Percentiles rank a stretch among this genome's conserved stretches.
These are phyloP conservation scores for Drosophila rellima DNA, from an alignment of 2,888 invertebrate genomes.

Conservation along the genomic window DNA sequence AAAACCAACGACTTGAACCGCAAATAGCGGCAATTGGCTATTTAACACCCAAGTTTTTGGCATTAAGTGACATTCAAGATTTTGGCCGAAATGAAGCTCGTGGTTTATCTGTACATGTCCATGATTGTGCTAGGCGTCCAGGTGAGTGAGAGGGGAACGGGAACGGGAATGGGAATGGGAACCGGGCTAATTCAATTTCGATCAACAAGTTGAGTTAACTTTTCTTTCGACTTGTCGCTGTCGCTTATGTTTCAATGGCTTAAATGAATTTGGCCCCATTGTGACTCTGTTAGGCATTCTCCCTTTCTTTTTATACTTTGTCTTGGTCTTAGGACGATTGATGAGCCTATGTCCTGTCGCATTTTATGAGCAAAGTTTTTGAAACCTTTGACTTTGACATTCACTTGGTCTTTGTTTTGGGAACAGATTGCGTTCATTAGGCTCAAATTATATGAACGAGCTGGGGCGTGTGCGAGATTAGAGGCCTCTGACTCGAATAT, in stretches of 20 bases:
- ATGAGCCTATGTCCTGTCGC: slow-evolving; percentile 46
- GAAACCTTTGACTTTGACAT: slow-evolving; percentile 52
- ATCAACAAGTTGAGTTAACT: slow-evolving; percentile 74
- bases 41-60: slow-evolving; percentile 44
- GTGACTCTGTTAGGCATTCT: slow-evolving; percentile 27
- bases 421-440: slow-evolving; percentile 71
- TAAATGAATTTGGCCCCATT: slow-evolving; percentile 54
- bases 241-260: slow-evolving; percentile 35
- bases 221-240: slow-evolving; percentile 34
- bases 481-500: slow-evolving; percentile 43
- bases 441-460: slow-evolving; percentile 56
- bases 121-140: slow-evolving; percentile 84
- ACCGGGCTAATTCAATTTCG: slow-evolving; percentile 66
- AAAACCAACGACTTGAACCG: slow-evolving; percentile 33
- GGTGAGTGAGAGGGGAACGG: slow-evolving; percentile 64
- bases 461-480: slow-evolving; percentile 47
- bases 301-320: not conserved
- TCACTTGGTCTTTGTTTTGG: slow-evolving; percentile 7
- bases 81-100: slow-evolving; percentile 82
- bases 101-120: slow-evolving; percentile 83
- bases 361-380: slow-evolving; percentile 69
- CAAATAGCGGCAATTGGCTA: slow-evolving; percentile 40
- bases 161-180: not conserved
- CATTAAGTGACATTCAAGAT: slow-evolving; percentile 24
- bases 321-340: slow-evolving; percentile 54